Evolutionary conservation across 2,113 vertebrate genomes (phyloP), one percentile per base, ranked within the genome.

Genomic region (Saimiri boliviensis): DNA sequence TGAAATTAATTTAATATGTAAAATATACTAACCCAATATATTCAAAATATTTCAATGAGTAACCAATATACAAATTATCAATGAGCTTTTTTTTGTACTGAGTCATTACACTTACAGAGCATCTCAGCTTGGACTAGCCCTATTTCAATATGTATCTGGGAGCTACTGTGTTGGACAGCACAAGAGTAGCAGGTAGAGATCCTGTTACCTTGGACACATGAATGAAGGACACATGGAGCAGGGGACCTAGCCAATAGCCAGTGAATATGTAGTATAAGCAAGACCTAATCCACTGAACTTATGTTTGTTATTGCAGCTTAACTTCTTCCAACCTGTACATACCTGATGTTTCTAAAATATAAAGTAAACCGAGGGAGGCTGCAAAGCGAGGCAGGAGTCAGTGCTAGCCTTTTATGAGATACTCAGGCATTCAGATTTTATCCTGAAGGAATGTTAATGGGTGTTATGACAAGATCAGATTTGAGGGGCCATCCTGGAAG

Each of bases 401-500:
- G 92, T 21, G 32, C 86, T 60, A 82, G 74, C 47, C 60, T 93
- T 88, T 95, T 86, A 89, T 79, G 79, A 95, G 56, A 82, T 74
- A 52, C 49, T 88, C 40, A 68, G 47, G 58, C 45, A 73, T 77
- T 93, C 89, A 88, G 85, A 92, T 95, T 96, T 83, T 85, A 85
- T 93, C 45, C 93, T 66, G 14, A 94, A 96, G 60, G 45, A 86
- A 77, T n/a, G 27, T 45, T 49, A 70, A 63, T 83, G 54, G 52
- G 25, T 93, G 47, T 79, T 25, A 73, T 42, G 35, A 25, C 47
- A 56, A 7, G 21, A 19, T 83, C 47, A 91, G 66, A 49, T 86
- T 71, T 76, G 68, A 76, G 27, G 68, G 17, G 27, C 30, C 27
- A 82, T 8, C 30, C 52, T 27, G 2, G 68, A 86, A 40, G 35